Conservation (phyloP, 2,797 vertebrate species). For the Anguilla marmorata region DNA sequence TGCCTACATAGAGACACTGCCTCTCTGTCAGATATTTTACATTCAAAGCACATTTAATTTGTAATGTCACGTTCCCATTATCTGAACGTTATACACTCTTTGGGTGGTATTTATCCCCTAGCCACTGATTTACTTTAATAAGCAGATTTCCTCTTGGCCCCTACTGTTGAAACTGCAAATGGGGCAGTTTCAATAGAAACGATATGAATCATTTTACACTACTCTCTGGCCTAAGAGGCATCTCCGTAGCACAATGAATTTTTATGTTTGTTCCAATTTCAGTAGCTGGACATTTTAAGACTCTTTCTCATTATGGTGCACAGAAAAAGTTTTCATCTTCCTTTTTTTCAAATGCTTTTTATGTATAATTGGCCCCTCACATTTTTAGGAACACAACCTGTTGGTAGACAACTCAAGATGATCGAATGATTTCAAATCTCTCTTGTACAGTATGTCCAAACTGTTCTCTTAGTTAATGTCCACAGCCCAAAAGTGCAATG, state of each 20-base stretch:
- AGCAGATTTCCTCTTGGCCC: background rate
- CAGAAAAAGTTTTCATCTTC: background rate
- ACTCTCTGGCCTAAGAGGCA: background rate
- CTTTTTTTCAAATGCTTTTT: background rate
- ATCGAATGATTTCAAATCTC: background rate
- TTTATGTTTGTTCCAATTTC: background rate
- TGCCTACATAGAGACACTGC: background rate
- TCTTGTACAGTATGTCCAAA: constrained; percentile 9
- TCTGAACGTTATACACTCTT: background rate
- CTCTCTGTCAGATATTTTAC: constrained; percentile 13
- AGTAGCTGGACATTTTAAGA: constrained; percentile 5
- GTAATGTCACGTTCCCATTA: background rate
- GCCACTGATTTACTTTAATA: background rate
- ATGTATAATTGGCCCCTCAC: background rate
- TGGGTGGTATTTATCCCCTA: background rate
- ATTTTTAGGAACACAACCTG: background rate
- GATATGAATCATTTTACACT: background rate
- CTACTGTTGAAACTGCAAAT: background rate
- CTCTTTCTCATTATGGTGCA: background rate
- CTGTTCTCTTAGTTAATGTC: constrained; percentile 5
- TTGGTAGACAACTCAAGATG: background rate
- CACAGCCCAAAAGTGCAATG: background rate
- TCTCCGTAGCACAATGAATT: background rate
- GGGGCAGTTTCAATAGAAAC: background rate
- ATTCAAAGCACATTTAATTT: constrained; percentile 17